Evolutionary conservation across 2,113 vertebrate species (phyloP).

Genomic region (Sinocyclocheilus rhinocerous): DNA sequence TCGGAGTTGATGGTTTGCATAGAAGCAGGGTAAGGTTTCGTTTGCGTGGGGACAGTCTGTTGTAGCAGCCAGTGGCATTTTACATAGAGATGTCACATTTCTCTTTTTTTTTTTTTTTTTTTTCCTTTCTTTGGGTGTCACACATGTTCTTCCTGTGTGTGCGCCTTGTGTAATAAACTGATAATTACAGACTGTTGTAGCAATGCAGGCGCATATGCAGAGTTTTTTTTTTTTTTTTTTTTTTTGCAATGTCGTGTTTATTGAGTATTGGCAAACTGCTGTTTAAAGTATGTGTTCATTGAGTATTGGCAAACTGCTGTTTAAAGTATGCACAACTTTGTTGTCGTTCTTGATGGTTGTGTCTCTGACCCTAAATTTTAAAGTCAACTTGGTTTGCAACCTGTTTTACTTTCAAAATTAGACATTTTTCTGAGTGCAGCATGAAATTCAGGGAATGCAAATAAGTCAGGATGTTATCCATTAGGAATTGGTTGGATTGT

Average conservation of each 20-base stretch:
- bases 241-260: no score
- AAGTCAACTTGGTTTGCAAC: background rate
- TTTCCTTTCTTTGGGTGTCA: no score
- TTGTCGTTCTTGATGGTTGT: background rate
- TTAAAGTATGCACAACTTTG: background rate
- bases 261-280: background rate
- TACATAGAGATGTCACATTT: no score
- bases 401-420: background rate
- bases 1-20: background rate
- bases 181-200: background rate
- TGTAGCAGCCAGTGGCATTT: background rate
- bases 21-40: conserved; percentile 8
- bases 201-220: background rate
- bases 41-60: background rate
- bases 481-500: no score
- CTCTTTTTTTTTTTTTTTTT: no score
- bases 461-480: background rate
- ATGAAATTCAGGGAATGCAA: background rate
- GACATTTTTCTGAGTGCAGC: background rate
- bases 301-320: background rate
- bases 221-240: no score
- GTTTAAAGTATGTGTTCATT: background rate
- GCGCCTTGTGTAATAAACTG: background rate
- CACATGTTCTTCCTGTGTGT: background rate
- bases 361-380: background rate